Evolutionary conservation across 2,888 invertebrate genomes (phyloP).

Genomic region (Eurytoma californica): DNA sequence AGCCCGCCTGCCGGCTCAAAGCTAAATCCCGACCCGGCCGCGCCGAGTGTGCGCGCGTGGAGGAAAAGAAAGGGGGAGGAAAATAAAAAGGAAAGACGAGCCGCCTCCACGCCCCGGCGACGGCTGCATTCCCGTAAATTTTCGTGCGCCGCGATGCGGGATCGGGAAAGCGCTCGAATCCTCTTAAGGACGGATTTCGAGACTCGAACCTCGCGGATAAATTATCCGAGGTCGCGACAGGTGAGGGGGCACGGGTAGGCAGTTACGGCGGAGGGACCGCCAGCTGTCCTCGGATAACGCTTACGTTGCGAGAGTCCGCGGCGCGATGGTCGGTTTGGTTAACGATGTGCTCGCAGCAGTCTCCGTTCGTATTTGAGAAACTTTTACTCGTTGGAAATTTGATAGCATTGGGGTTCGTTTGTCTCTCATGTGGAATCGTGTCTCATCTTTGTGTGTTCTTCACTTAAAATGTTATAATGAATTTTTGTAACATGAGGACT

Average conservation of each 20-base stretch:
- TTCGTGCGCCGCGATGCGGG: not conserved
- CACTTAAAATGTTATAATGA: too few species aligned
- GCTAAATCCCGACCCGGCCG: constrained; percentile 4
- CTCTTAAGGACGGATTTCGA: constrained; percentile 18
- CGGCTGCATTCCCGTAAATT: constrained; percentile 9
- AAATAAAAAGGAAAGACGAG: not conserved
- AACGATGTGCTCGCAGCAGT: too few species aligned
- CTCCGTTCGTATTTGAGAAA: too few species aligned
- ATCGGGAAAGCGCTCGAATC: constrained; percentile 18
- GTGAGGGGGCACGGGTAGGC: not conserved
- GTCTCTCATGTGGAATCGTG: too few species aligned
- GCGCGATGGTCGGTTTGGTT: not conserved
- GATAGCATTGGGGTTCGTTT: too few species aligned
- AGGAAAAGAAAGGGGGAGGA: not conserved
- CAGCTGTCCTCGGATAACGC: not conserved
- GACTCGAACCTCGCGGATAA: constrained; percentile 23
- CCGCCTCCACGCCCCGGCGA: not conserved
- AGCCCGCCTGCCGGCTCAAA: not conserved
- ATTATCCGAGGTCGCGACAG: constrained; percentile 10
- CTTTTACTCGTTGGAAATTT: too few species aligned
- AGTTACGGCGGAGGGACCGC: not conserved
- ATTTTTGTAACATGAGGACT: too few species aligned
- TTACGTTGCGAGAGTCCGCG: not conserved
- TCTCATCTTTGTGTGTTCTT: too few species aligned
- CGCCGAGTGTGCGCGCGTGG: not conserved